Evolutionary conservation across 2,113 vertebrate genomes (phyloP).

Genomic region (Albula goreensis): DNA sequence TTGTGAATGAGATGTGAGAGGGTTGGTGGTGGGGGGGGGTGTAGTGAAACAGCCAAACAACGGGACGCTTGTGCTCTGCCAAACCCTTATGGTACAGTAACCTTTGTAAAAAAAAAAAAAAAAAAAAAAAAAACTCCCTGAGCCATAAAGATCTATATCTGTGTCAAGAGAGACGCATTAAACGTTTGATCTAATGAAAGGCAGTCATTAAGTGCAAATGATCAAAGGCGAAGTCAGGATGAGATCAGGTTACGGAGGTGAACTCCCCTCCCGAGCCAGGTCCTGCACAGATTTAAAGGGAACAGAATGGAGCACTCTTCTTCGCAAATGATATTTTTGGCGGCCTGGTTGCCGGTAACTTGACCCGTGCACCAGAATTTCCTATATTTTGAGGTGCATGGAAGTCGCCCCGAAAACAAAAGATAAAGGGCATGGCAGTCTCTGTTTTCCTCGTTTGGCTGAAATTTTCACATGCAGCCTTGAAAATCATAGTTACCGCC

Average conservation of each 20-base stretch:
- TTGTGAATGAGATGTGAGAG: not conserved
- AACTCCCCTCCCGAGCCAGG: conserved; percentile 36
- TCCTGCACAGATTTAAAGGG: conserved; percentile 28
- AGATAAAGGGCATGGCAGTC: not conserved
- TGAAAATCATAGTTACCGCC: not conserved
- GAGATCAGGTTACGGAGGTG: conserved; percentile 66
- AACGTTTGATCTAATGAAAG: conserved; percentile 64
- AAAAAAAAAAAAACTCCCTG: conserved; percentile 25
- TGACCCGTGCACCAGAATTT: conserved; percentile 38
- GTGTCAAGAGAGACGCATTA: conserved; percentile 51
- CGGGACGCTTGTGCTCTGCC: not conserved
- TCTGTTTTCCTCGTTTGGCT: not conserved
- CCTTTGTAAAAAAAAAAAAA: conserved; percentile 29
- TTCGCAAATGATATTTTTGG: conserved; percentile 56
- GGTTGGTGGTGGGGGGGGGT: not conserved
- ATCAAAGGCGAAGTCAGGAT: conserved; percentile 72
- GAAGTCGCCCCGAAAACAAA: conserved; percentile 20
- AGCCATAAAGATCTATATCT: conserved; percentile 55
- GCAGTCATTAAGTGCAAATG: conserved; percentile 67
- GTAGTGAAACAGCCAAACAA: not conserved
- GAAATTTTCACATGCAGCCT: not conserved
- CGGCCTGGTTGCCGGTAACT: conserved; percentile 35
- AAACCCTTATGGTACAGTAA: conserved; percentile 37
- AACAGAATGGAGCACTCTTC: conserved; percentile 24
- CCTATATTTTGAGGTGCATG: conserved; percentile 45